Evolutionary conservation across 2,797 vertebrate genomes (phyloP).

Genomic region (Falco peregrinus): DNA sequence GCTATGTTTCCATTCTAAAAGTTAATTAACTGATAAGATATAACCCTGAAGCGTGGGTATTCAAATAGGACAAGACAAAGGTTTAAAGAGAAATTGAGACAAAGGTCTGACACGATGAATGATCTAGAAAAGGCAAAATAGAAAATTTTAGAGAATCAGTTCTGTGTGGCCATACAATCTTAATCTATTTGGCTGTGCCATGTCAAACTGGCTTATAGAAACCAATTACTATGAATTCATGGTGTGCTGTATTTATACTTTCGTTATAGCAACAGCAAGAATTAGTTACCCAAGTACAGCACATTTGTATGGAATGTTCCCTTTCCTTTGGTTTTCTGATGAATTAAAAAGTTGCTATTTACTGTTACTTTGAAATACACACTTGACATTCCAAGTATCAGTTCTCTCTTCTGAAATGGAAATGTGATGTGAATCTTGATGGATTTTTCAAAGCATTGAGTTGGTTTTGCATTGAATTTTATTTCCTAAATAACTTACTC

Average conservation of each 20-base stretch:
- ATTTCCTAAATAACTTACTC: slow-evolving; percentile 1
- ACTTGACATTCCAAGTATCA: slow-evolving; percentile 44
- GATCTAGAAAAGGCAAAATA: slow-evolving; percentile 24
- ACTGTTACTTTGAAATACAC: slow-evolving; percentile 52
- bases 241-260: slow-evolving; percentile 35
- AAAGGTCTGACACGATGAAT: neutral
- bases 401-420: slow-evolving; percentile 8
- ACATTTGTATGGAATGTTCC: slow-evolving; percentile 22
- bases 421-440: slow-evolving; percentile 48
- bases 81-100: slow-evolving; percentile 37
- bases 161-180: neutral
- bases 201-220: slow-evolving; percentile 32
- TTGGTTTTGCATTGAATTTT: slow-evolving; percentile 30
- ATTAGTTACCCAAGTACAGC: slow-evolving; percentile 40
- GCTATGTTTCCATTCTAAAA: slow-evolving; percentile 45
- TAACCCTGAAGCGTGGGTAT: slow-evolving; percentile 27
- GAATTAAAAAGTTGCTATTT: slow-evolving; percentile 46
- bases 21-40: slow-evolving; percentile 67
- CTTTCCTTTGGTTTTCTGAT: slow-evolving; percentile 46
- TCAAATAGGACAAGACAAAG: slow-evolving; percentile 38
- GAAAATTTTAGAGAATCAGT: neutral
- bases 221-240: slow-evolving; percentile 28
- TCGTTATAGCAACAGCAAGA: slow-evolving; percentile 23
- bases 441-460: slow-evolving; percentile 30
- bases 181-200: neutral